Evolutionary conservation across 2,113 vertebrate species (phyloP).

Genomic region (Cisticola juncidis): DNA sequence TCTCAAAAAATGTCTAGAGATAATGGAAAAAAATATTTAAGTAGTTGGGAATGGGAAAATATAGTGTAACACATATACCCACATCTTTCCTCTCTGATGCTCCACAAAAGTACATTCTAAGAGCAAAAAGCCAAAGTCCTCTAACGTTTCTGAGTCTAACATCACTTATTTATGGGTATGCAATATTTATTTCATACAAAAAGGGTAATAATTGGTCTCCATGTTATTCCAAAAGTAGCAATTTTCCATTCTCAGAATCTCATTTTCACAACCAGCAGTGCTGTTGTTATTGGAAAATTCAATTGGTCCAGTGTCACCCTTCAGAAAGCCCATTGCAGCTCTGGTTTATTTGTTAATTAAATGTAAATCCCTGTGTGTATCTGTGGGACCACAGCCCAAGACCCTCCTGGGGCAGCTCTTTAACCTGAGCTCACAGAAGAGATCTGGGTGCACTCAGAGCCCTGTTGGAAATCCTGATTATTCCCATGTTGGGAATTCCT

Average conservation of each 20-base stretch:
- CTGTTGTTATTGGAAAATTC: neutral
- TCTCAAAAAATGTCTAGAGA: neutral
- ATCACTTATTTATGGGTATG: neutral
- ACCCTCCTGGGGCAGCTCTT: neutral
- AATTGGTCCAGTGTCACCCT: neutral
- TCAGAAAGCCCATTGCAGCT: neutral
- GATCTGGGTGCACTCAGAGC: neutral
- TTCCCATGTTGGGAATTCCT: accelerated
- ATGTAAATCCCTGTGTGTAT: too few species aligned
- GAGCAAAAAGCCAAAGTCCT: neutral
- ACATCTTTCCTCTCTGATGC: neutral
- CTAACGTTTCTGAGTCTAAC: neutral
- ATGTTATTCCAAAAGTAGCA: neutral
- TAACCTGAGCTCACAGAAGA: neutral
- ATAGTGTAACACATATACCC: neutral
- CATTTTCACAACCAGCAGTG: neutral
- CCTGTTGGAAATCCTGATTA: accelerated
- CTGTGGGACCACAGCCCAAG: neutral
- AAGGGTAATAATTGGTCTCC: neutral
- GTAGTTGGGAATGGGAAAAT: neutral
- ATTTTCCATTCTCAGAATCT: neutral
- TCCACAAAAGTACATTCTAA: neutral
- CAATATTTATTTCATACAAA: neutral
- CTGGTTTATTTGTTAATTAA: neutral
- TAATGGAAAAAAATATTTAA: neutral